Conservation (phyloP, 2,888 invertebrate species). For the Argyra leucocephala region DNA sequence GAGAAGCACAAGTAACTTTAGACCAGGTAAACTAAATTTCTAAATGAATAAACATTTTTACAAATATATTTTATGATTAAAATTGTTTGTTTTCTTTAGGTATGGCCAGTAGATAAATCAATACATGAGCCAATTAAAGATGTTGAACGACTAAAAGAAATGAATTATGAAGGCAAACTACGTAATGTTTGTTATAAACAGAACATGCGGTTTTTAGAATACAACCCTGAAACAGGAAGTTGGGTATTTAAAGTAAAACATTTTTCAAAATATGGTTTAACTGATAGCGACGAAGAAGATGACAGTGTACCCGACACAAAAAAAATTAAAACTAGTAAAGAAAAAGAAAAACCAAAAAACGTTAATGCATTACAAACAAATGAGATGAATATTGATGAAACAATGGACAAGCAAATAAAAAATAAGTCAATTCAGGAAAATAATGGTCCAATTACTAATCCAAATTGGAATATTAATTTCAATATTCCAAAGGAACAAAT, state of each 20-base stretch:
- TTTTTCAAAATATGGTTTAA: constrained; percentile 86
- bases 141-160: constrained; percentile 60
- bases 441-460: constrained; percentile 12
- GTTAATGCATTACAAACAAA: background rate
- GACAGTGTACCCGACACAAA: constrained; percentile 47
- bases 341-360: constrained; percentile 8
- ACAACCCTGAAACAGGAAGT: constrained; percentile 88
- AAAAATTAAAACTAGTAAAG: constrained; percentile 33
- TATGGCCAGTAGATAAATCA: constrained; percentile 83
- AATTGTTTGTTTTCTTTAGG: constrained; percentile 13
- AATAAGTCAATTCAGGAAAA: constrained; percentile 16
- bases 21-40: constrained; percentile 56
- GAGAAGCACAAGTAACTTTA: constrained; percentile 81
- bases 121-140: constrained; percentile 70
- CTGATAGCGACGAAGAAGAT: constrained; percentile 85
- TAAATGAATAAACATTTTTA: too few relatives aligned
- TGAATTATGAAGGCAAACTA: constrained; percentile 79
- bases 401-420: constrained; percentile 16
- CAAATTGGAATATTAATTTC: constrained; percentile 4
- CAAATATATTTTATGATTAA: background rate
- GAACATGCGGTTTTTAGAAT: constrained; percentile 86
- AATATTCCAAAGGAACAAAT: constrained; percentile 44
- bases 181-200: constrained; percentile 76
- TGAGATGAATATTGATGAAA: background rate
- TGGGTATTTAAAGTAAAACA: constrained; percentile 95